Base-by-base conservation (phyloP, 2,888 invertebrate species). In the Synanthedon myopaeformis region DNA sequence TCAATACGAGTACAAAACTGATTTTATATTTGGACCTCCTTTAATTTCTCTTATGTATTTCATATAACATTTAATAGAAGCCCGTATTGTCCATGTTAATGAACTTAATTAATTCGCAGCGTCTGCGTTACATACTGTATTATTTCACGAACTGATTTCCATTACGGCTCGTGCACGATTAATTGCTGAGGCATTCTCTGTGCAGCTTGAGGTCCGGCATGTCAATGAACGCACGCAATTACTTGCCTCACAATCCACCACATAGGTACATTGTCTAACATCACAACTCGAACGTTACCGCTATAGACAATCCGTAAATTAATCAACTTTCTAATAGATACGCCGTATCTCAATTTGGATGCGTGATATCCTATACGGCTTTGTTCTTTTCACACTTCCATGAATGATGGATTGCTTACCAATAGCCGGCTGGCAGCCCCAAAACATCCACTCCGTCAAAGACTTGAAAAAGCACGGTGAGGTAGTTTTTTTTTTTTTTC, bases 161-260 rank as follows among this genome's bases (percentile, higher is more conserved):
- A 62, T 66, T 64, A 63, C 67, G 74, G 76, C 70, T 75, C 75
- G 76, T 76, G 72, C 75, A 70, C 68, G 72, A 79, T 82, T 85
- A 83, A 84, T 85, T 81, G 81, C 74, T 65, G 65, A 70, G 69
- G 72, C 80, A 84, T 85, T 82, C 83, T 72, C 73, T 58, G 64
- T 71, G 65, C 66, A 65, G 70, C 71, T 69, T 59, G 61, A 62
- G 64, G 63, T 61, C 62, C 63, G 82, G 81, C 75, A 82, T 77
- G 83, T 79, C 82, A 82, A 80, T 82, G 77, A 74, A 81, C 79
- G 76, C 82, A 82, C 83, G 83, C 81, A 83, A 74, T 76, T 65
- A 66, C 70, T 65, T 68, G 28, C 35, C 45, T 45, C 45, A 45
- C 45, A 45, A 45, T n/a, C 45, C 14, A 45, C 13, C 14, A 45